These are phyloP conservation scores for Falco naumanni DNA, from an alignment of 2,797 vertebrate genomes.

Conservation along the genomic window DNA sequence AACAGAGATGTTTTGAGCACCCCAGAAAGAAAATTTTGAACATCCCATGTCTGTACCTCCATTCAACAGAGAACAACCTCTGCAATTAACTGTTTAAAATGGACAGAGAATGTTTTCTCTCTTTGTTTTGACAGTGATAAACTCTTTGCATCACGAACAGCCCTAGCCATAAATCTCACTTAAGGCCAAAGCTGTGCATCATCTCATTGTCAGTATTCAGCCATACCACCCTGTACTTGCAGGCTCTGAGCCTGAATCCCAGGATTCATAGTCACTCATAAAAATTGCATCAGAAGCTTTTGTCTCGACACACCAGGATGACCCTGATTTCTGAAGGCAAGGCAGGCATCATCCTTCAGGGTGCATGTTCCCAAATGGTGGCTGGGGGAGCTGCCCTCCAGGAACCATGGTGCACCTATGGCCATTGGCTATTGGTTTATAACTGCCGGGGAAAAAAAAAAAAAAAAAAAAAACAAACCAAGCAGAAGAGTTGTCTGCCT, in stretches of 20 bases:
- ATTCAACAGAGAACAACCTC: not conserved
- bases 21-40: not conserved
- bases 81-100: conserved; percentile 48
- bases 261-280: not conserved
- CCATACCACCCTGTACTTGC: rapidly evolving
- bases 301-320: not conserved
- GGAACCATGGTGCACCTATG: rapidly evolving
- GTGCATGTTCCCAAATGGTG: not conserved
- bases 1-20: not conserved
- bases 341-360: not conserved
- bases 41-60: not conserved
- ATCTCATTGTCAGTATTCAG: not conserved
- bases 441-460: not conserved
- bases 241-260: not conserved
- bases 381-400: not conserved
- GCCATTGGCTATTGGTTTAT: not conserved
- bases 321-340: not conserved
- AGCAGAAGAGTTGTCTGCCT: not conserved
- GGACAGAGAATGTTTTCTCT: conserved; percentile 26
- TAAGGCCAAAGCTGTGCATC: not conserved
- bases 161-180: conserved; percentile 42
- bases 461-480: too few species aligned
- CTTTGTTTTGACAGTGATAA: conserved; percentile 46
- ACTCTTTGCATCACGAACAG: conserved; percentile 39
- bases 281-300: not conserved